A percentile compares a stretch with the other conserved stretches of the same genome.
Conservation (phyloP, 2,797 vertebrate genomes). For the Gadopsis marmoratus region DNA sequence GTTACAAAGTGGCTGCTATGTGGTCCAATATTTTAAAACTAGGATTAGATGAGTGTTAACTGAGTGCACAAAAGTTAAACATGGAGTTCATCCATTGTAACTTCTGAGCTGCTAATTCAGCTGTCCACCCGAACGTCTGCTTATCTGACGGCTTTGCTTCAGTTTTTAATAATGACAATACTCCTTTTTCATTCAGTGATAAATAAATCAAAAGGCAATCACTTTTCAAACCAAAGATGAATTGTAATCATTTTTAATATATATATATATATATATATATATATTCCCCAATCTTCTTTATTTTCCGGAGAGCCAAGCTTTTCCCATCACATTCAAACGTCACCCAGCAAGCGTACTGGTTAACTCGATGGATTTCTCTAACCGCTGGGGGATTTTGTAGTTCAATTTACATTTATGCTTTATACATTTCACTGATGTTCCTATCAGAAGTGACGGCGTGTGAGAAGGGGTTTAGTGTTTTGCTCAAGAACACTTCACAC, state of each 20-base stretch:
- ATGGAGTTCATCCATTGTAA: neutral
- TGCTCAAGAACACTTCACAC: conserved; percentile 40
- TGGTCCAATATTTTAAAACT: neutral
- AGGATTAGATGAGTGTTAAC: neutral
- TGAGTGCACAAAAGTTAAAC: neutral
- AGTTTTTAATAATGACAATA: neutral
- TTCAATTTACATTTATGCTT: conserved; percentile 55
- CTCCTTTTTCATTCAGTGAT: neutral
- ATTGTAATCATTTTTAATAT: neutral
- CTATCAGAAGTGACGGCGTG: conserved; percentile 17
- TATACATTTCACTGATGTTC: conserved; percentile 40
- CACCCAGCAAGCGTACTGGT: conserved; percentile 6
- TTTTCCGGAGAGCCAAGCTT: neutral
- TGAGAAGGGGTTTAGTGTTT: conserved; percentile 32
- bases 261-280: too few relatives aligned
- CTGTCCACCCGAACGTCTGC: too few relatives aligned
- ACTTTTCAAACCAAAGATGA: neutral
- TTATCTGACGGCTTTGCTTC: neutral
- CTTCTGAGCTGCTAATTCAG: neutral
- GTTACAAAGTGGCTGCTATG: neutral
- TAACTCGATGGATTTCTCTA: conserved; percentile 2
- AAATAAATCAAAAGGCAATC: neutral
- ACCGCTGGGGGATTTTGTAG: conserved; percentile 18
- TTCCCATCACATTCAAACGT: conserved; percentile 12
- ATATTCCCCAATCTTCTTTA: neutral